Evolutionary conservation across 2,113 vertebrate species (phyloP).

Genomic region (Azemiops feae): DNA sequence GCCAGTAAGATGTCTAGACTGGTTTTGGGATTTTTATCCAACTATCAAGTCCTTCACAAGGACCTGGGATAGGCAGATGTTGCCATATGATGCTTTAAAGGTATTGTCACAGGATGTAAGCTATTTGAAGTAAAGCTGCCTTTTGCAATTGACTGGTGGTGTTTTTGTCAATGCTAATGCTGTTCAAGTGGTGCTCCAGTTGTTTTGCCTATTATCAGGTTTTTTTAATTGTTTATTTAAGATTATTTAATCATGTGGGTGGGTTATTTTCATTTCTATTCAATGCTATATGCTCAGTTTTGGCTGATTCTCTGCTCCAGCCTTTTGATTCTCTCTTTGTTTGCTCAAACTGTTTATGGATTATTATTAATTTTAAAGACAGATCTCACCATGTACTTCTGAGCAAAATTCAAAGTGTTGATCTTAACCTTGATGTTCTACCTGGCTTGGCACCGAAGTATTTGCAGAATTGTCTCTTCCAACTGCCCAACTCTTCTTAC

Average conservation of each 20-base stretch:
- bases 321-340: not conserved
- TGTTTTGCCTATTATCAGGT: not conserved
- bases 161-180: not conserved
- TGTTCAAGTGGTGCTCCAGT: not conserved
- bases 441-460: not conserved
- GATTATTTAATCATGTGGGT: not conserved
- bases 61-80: not conserved
- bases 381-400: not conserved
- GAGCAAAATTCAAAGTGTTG: not conserved
- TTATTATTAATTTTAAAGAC: not conserved
- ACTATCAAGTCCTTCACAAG: not conserved
- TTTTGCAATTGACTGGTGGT: no score
- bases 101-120: not conserved
- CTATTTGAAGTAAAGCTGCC: not conserved
- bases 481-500: not conserved
- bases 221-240: not conserved
- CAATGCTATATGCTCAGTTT: not conserved
- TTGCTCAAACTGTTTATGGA: not conserved
- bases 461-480: not conserved
- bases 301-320: not conserved
- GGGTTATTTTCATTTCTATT: not conserved
- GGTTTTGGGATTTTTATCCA: not conserved
- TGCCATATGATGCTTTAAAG: no score
- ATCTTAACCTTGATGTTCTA: not conserved
- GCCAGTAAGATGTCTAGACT: not conserved